Evolutionary conservation across 37 sponge, comb jelly and placozoan species (phyloP).

Genomic region (Geodia barretti): DNA sequence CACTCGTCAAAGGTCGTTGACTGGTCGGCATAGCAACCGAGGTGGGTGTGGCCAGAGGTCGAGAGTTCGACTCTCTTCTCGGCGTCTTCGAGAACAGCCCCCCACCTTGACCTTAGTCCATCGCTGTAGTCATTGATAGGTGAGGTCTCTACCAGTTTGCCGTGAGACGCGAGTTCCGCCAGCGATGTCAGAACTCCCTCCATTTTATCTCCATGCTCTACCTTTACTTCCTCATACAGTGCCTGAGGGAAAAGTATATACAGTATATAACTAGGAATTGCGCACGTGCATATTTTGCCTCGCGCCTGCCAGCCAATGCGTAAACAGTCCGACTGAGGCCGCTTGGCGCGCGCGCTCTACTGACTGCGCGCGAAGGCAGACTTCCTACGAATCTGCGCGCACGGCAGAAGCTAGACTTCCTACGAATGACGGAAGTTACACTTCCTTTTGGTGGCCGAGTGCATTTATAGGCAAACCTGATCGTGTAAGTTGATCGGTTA

Average conservation of each 20-base stretch:
- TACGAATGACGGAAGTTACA: too few relatives aligned
- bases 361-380: too few relatives aligned
- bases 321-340: too few relatives aligned
- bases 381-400: too few relatives aligned
- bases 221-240: constrained; percentile 21
- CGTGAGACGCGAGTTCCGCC: constrained; percentile 16
- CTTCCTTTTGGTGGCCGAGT: too few relatives aligned
- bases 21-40: constrained; percentile 20
- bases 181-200: constrained; percentile 30
- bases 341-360: too few relatives aligned
- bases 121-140: constrained; percentile 20
- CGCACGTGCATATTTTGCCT: constrained; percentile 9
- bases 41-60: constrained; percentile 13
- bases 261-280: background rate
- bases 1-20: constrained; percentile 30
- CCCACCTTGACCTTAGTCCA: too few relatives aligned
- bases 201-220: constrained; percentile 33
- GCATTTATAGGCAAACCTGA: too few relatives aligned
- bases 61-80: constrained; percentile 32
- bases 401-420: too few relatives aligned
- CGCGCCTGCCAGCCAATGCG: background rate
- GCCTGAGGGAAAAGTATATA: constrained; percentile 12
- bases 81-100: too few relatives aligned
- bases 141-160: constrained; percentile 29
- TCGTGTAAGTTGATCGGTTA: background rate